Evolutionary conservation across 2,113 vertebrate genomes (phyloP), one percentile per base, ranked within the genome.

Genomic region (Lepus europaeus): DNA sequence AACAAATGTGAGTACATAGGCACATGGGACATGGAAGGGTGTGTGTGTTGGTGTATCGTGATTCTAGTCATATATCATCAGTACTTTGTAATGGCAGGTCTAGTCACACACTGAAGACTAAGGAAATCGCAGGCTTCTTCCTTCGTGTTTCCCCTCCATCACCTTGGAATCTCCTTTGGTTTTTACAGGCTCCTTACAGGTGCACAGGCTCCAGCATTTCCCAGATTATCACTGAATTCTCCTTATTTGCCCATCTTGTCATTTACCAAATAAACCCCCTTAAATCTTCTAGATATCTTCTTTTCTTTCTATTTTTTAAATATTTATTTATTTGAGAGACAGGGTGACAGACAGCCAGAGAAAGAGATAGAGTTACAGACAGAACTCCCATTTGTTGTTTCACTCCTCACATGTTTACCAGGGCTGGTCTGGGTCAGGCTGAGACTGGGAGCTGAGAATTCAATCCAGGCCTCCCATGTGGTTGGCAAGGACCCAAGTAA

Each of bases 191-290:
- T 74, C 22, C 73, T 84, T 73, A 20, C 0, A 90, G 31, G 5
- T 23, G 82, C 27, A 66, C 4, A 17, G 0, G 22, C 36, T 70
- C 33, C 39, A 22, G 33, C 11, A 76, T 90, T 93, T 94, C 53
- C n/a, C 88, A 70, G 39, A 39, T 87, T 90, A 59, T 69, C 27
- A 49, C 13, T 80, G 68, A 90, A 45, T 31, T 72, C 91, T 69
- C 12, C 27, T 90, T 63, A 51, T 36, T 77, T 93, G 72, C 5
- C 14, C 4, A 10, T 45, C 22, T 68, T 90, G 19, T 9, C 36
- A 4, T 49, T 8, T 23, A 13, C 63, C 73, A 39, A 33, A 5
- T 83, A 80, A 66, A 14, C 76, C 25, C 20, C 92, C 68, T 90
- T 17, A 20, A 10, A 25, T 16, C n/a, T 90, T 94, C 39, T 68